Conservation (phyloP, 2,113 vertebrate genomes). For the Paratilapia polleni region DNA sequence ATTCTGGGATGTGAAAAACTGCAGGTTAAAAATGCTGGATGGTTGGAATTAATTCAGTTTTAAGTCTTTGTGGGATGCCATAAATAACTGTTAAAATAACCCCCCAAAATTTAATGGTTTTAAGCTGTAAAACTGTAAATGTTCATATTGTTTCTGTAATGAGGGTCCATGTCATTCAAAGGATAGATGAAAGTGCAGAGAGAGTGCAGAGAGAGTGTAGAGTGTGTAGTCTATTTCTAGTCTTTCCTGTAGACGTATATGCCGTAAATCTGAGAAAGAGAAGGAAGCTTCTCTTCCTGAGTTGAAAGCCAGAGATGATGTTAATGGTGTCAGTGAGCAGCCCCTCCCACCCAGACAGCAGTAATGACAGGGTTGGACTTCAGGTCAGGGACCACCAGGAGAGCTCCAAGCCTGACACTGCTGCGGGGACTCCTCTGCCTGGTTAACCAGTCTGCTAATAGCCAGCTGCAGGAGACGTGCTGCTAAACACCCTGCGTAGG, state of each 20-base stretch:
- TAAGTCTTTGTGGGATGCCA: background rate
- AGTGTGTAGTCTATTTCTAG: background rate
- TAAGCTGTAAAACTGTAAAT: background rate
- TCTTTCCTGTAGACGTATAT: background rate
- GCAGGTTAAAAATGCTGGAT: background rate
- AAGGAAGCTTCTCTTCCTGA: background rate
- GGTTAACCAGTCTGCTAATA: constrained; percentile 27
- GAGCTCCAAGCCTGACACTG: constrained; percentile 19
- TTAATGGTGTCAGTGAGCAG: constrained; percentile 42
- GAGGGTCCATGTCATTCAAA: background rate
- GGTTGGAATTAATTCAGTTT: background rate
- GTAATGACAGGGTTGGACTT: constrained; percentile 48
- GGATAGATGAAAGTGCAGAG: background rate
- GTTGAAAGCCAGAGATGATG: constrained; percentile 25
- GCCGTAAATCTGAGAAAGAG: background rate
- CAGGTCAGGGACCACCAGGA: constrained; percentile 46
- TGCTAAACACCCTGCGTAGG: constrained; percentile 38
- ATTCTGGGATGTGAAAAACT: background rate
- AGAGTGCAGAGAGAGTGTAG: background rate
- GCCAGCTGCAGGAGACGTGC: constrained; percentile 31
- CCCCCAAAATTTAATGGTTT: background rate
- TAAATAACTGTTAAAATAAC: constrained; percentile 1
- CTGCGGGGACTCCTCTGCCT: constrained; percentile 9
- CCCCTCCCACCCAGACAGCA: constrained; percentile 27
- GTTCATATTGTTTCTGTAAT: background rate